Evolutionary conservation across 2,888 invertebrate genomes (phyloP).

Genomic region (Ceratothoa steindachneri): DNA sequence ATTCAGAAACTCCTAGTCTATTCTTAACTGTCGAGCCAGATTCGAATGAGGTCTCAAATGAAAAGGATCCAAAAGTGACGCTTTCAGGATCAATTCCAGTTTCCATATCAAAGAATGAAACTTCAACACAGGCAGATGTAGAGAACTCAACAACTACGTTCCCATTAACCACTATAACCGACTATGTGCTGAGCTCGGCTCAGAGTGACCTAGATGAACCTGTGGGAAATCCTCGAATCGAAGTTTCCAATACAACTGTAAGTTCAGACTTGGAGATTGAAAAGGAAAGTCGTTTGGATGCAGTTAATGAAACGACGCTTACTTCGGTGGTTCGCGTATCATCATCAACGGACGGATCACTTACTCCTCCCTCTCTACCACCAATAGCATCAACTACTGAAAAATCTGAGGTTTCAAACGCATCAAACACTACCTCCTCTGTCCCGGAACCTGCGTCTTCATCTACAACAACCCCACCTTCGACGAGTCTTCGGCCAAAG

Average conservation of each 20-base stretch:
- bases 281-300: not conserved
- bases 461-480: not conserved
- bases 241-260: not conserved
- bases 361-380: not conserved
- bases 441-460: not conserved
- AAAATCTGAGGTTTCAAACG: not conserved
- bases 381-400: not conserved
- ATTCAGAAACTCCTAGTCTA: too few relatives aligned
- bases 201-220: not conserved
- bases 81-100: too few relatives aligned
- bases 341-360: not conserved
- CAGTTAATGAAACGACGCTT: not conserved
- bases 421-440: not conserved
- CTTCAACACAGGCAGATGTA: too few relatives aligned
- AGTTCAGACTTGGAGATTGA: not conserved
- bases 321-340: not conserved
- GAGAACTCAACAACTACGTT: too few relatives aligned
- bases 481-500: not conserved
- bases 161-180: not conserved
- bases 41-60: not conserved
- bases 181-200: not conserved
- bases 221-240: not conserved
- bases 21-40: not conserved
- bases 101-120: too few relatives aligned
- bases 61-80: not conserved